Conservation (phyloP, 1,140 invertebrate genomes). For the Cecropterus lyciades region DNA sequence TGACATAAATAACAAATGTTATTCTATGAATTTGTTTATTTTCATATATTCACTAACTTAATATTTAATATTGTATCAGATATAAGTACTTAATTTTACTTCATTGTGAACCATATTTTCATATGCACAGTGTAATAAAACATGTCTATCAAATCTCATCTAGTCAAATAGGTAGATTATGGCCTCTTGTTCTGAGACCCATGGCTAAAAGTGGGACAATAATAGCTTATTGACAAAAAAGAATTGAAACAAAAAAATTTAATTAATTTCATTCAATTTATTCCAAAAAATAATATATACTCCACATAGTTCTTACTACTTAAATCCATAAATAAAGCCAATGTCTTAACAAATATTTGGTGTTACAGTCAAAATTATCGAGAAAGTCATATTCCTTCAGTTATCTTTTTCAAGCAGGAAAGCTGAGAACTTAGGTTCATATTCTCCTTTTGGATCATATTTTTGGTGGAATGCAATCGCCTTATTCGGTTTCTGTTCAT, state of each 20-base stretch:
- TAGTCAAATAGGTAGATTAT: too few relatives aligned
- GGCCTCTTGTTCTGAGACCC: too few relatives aligned
- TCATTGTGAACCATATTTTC: too few relatives aligned
- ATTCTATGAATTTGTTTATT: not conserved
- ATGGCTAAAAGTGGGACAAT: too few relatives aligned
- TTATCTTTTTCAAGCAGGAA: slow-evolving; percentile 51
- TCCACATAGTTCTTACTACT: slow-evolving; percentile 4
- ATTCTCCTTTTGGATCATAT: slow-evolving; percentile 58
- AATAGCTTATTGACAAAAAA: too few relatives aligned
- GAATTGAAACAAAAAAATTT: too few relatives aligned
- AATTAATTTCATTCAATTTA: too few relatives aligned
- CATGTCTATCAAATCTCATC: too few relatives aligned
- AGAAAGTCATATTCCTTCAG: not conserved
- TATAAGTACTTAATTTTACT: too few relatives aligned
- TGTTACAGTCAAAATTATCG: slow-evolving; percentile 7
- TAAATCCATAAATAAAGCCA: not conserved
- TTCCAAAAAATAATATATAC: not conserved
- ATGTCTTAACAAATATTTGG: not conserved
- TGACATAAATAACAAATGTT: not conserved
- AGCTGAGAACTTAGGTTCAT: slow-evolving; percentile 54
- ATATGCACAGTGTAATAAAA: too few relatives aligned
- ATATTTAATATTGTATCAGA: too few relatives aligned
- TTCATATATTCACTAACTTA: too few relatives aligned
- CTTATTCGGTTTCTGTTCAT: slow-evolving; percentile 55
- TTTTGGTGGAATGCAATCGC: slow-evolving; percentile 54